Evolutionary conservation across 2,888 invertebrate species (phyloP).

Genomic region (Rapana venosa): DNA sequence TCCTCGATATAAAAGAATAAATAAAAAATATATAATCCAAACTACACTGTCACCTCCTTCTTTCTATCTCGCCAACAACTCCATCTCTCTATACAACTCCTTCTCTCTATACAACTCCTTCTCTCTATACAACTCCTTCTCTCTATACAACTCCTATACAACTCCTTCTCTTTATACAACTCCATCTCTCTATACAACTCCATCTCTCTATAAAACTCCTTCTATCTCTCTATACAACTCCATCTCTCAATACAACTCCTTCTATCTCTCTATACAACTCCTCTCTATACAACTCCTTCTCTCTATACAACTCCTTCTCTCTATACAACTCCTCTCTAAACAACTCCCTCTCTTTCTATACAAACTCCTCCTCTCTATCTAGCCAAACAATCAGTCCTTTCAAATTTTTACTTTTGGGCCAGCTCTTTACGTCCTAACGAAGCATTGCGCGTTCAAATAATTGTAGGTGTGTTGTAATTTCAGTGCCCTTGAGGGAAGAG

Average conservation of each 20-base stretch:
- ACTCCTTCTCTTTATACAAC: conserved; percentile 27
- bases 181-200: not conserved
- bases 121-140: conserved; percentile 8
- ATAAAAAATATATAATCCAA: too few species aligned
- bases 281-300: conserved; percentile 16
- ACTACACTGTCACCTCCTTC: too few species aligned
- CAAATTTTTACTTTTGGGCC: too few species aligned
- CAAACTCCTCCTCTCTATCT: not conserved
- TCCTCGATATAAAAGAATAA: too few species aligned
- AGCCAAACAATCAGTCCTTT: not conserved
- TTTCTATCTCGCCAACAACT: not conserved
- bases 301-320: conserved; percentile 21
- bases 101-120: conserved; percentile 21
- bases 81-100: not conserved
- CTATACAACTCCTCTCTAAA: not conserved
- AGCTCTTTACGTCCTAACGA: too few species aligned
- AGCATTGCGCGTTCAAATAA: too few species aligned
- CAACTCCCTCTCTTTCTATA: not conserved
- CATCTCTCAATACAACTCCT: not conserved
- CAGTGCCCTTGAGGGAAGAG: too few species aligned
- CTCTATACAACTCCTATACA: conserved; percentile 16
- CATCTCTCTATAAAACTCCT: not conserved
- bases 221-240: not conserved
- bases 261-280: conserved; percentile 29
- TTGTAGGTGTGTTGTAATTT: too few species aligned